Evolutionary conservation across 2,888 invertebrate genomes (phyloP), one percentile per base, ranked within the genome.

Genomic region (Notocelia uddmanniana): DNA sequence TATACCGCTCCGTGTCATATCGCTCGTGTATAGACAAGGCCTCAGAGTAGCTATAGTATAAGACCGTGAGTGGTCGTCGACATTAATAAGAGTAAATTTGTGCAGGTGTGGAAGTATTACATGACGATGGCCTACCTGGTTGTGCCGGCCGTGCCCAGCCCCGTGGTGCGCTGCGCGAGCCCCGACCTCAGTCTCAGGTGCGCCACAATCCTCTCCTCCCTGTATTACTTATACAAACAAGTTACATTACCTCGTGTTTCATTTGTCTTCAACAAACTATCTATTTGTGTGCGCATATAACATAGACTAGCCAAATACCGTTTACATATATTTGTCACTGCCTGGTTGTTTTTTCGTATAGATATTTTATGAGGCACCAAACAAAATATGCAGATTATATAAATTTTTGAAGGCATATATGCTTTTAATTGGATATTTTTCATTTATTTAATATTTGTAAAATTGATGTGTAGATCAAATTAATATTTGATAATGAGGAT

Each of bases 61-160:
- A 0, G 37, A 3, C 11, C 3, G 5, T 54, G 23, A 8, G 18
- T 31, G 11, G 2, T 50, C 11, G 26, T 26, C n/a, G 26, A 26
- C 26, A 41, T 15, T 1, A 26, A 26, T 50, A 34, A 63, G 10
- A 6, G 10, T n/a, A 48, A 11, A 0, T 18, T 48, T n/a, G 3
- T 15, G n/a, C 78, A 91, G 89, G 95, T 99, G 26, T 99, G 99
- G 99, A 97, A 98, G 85, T 99, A 99, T 93, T 99, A 99, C 91
- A 96, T 99, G 80, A 98, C 98, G 18, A 97, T 99, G 94, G 98
- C 98, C 9, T 99, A 99, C 93, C 96, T 98, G 67, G 97, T 99
- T 58, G 98, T 99, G 6, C 99, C 99, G 13, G 97, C 98, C 26
- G 97, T 97, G 74, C 97, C 97, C 0, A 97, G 97, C 84, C 97